Base-by-base conservation (phyloP, 2,888 invertebrate genomes). In the Digitonthophagus gazella region DNA sequence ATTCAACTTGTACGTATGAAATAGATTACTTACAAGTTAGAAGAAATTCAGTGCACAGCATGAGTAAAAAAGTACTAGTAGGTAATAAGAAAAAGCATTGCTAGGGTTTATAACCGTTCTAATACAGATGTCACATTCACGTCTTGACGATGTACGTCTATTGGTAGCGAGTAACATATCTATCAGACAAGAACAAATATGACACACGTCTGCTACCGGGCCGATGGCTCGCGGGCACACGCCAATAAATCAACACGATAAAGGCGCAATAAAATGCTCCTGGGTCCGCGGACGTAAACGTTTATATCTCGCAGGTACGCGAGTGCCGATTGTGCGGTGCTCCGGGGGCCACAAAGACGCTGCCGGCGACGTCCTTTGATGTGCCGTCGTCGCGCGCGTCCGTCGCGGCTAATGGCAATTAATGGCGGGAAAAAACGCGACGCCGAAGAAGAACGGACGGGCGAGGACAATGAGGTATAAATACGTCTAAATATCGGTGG, bases 401-500 rank as follows among this genome's bases (percentile, higher is more conserved):
- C 20, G 14, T 18, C 61, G 20, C 61, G 61, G 61, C 20, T 61
- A 61, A 15, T 18, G 19, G 61, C 61, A 61, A 61, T 61, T 61
- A 61, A 61, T 61, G 61, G 61, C 61, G n/a, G n/a, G 18, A 61
- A 61, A 61, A 61, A 61, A 20, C 18, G 19, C 18, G 61, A 61
- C 19, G 16, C 61, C 18, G 28, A 44, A 44, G 28, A 44, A 44
- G 28, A 44, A 44, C 28, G 28, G 28, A 44, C 28, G 19, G 18
- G 18, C 61, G 20, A 61, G 20, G 20, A 61, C 61, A 61, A 61
- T 61, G 19, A 18, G 61, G 19, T 61, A 61, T 61, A 61, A 61
- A 61, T 61, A 61, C 61, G 61, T 61, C 61, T 61, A 61, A 61
- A 61, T 61, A 61, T 61, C 61, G 20, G 61, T 61, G 20, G 61